Conservation (phyloP, 2,888 invertebrate species). For the Euspilapteryx auroguttella region DNA sequence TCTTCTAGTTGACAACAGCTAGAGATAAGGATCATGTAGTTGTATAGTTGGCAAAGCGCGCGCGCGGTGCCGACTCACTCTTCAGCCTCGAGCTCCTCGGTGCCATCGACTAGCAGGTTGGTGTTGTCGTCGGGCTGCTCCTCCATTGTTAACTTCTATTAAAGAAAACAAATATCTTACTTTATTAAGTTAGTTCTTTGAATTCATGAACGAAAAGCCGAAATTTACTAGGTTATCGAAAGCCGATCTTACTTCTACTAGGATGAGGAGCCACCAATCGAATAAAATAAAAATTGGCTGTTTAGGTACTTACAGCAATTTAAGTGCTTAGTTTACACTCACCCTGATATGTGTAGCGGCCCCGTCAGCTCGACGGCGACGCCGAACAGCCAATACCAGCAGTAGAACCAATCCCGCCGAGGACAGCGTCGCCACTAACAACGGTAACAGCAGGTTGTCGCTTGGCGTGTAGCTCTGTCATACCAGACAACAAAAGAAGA, state of each 20-base stretch:
- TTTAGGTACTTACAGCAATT: too few species aligned
- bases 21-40: too few species aligned
- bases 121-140: conserved; percentile 50
- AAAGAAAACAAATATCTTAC: not conserved
- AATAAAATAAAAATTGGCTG: too few species aligned
- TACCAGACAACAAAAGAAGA: too few species aligned
- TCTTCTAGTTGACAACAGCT: too few species aligned
- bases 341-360: conserved; percentile 45
- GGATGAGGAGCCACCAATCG: too few species aligned
- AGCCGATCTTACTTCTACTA: too few species aligned
- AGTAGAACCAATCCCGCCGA: conserved; percentile 46
- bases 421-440: conserved; percentile 48
- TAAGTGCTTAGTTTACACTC: too few species aligned
- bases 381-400: conserved; percentile 54
- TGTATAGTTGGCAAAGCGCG: too few species aligned
- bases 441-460: conserved; percentile 62
- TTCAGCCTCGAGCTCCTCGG: conserved; percentile 36
- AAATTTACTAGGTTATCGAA: too few species aligned
- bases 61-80: too few species aligned
- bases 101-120: conserved; percentile 45
- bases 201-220: too few species aligned
- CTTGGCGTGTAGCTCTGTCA: conserved; percentile 62
- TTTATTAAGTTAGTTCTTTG: not conserved
- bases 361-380: conserved; percentile 30
- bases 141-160: conserved; percentile 38